Percentiles rank a stretch among this genome's conserved stretches.
Conservation (phyloP, 2,113 vertebrate genomes). For the Plecturocebus donacophilus region DNA sequence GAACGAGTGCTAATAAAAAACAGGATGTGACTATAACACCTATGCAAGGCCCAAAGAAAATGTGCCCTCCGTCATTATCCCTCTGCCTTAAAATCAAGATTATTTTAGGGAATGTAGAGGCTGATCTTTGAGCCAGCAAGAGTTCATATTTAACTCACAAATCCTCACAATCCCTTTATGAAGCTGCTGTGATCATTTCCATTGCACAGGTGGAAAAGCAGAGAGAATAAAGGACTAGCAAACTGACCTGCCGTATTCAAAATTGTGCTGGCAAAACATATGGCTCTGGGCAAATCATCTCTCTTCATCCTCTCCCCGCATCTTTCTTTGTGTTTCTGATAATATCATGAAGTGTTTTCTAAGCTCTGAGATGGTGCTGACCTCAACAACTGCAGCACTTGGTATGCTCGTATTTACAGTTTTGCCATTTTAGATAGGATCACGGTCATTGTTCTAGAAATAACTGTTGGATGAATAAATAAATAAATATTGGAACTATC, state of each 20-base stretch:
- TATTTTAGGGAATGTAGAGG: constrained; percentile 54
- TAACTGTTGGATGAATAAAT: constrained; percentile 31
- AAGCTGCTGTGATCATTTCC: constrained; percentile 53
- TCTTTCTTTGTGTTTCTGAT: constrained; percentile 32
- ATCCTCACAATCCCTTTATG: constrained; percentile 56
- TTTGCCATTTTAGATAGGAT: not conserved
- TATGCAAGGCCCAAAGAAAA: constrained; percentile 41
- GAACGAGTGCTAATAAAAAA: constrained; percentile 54
- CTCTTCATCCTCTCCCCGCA: constrained; percentile 19
- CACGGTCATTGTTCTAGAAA: constrained; percentile 4
- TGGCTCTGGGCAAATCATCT: constrained; percentile 41
- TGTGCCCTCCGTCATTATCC: constrained; percentile 4
- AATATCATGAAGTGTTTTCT: constrained; percentile 27
- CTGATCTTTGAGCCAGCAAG: constrained; percentile 57
- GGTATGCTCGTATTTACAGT: not conserved
- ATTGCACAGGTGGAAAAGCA: constrained; percentile 33
- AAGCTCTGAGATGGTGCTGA: not conserved
- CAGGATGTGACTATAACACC: not conserved
- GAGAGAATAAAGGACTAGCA: constrained; percentile 22
- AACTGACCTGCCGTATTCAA: constrained; percentile 50
- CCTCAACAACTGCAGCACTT: not conserved
- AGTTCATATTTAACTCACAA: constrained; percentile 59
- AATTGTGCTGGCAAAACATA: constrained; percentile 50
- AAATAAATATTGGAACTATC: constrained; percentile 24
- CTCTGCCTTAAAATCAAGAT: constrained; percentile 46